Conservation (phyloP, 2,113 vertebrate genomes). For the Paradisaea rubra region DNA sequence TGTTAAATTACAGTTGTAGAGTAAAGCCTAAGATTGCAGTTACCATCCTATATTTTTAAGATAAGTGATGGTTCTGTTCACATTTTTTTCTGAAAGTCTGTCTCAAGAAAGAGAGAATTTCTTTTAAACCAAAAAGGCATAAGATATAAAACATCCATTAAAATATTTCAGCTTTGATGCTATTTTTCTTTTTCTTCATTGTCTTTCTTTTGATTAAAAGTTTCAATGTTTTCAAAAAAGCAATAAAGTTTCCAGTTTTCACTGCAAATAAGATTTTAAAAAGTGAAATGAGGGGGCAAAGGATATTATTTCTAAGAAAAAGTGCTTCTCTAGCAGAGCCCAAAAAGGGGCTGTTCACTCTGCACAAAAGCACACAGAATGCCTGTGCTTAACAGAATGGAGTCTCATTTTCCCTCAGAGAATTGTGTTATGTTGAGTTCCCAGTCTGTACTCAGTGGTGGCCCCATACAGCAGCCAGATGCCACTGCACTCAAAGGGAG, state of each 20-base stretch:
- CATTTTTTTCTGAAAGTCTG: background rate
- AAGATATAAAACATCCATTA: background rate
- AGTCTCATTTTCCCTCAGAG: background rate
- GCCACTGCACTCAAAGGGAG: background rate
- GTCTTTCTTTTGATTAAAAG: constrained; percentile 28
- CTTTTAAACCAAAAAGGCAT: background rate
- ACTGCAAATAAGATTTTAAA: background rate
- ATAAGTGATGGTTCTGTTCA: background rate
- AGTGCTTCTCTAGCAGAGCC: background rate
- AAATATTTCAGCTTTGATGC: constrained; percentile 2
- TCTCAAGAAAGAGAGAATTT: background rate
- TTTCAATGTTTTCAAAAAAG: background rate
- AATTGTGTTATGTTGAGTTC: background rate
- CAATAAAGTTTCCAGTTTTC: background rate
- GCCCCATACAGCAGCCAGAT: background rate
- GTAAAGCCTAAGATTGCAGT: background rate
- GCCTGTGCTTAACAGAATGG: background rate
- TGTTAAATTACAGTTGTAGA: constrained; percentile 28
- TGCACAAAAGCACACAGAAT: background rate
- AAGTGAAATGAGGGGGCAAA: background rate
- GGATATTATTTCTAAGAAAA: background rate
- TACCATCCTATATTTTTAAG: constrained; percentile 12
- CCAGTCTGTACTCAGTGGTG: background rate
- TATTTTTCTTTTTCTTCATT: background rate
- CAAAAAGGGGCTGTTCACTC: background rate